A percentile compares a stretch with the other conserved stretches of the same genome.
Conservation (phyloP, 2,797 vertebrate genomes). For the Anguilla megastoma region DNA sequence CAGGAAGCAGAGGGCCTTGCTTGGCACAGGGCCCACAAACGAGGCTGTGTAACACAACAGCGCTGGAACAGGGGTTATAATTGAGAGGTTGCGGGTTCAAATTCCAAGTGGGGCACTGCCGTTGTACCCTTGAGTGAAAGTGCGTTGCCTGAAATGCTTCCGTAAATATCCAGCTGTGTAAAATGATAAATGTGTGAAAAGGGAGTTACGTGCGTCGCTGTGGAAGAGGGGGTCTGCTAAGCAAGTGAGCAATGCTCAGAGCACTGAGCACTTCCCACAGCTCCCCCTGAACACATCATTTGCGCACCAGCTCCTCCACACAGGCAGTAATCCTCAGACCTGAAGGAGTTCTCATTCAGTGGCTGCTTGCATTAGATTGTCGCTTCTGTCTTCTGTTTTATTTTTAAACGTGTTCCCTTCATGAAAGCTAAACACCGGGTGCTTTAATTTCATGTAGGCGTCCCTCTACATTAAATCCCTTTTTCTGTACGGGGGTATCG, state of each 20-base stretch:
- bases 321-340: neutral
- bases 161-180: neutral
- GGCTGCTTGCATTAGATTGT: neutral
- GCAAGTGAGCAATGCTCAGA: neutral
- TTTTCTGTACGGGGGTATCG: slow-evolving; percentile 22
- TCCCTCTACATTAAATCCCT: neutral
- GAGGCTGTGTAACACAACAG: neutral
- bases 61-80: neutral
- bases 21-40: neutral
- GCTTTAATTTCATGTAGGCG: neutral
- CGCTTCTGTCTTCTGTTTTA: neutral
- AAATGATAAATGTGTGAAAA: neutral
- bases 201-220: neutral
- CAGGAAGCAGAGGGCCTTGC: neutral
- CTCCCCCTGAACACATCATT: neutral
- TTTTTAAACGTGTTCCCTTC: neutral
- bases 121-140: neutral
- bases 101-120: neutral
- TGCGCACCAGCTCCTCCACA: neutral
- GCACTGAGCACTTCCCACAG: neutral
- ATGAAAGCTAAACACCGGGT: neutral
- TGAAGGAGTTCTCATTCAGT: neutral
- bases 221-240: neutral
- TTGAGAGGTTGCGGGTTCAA: neutral
- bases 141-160: neutral